Conservation (phyloP, 2,113 vertebrate species). For the Trematomus loennbergii region DNA sequence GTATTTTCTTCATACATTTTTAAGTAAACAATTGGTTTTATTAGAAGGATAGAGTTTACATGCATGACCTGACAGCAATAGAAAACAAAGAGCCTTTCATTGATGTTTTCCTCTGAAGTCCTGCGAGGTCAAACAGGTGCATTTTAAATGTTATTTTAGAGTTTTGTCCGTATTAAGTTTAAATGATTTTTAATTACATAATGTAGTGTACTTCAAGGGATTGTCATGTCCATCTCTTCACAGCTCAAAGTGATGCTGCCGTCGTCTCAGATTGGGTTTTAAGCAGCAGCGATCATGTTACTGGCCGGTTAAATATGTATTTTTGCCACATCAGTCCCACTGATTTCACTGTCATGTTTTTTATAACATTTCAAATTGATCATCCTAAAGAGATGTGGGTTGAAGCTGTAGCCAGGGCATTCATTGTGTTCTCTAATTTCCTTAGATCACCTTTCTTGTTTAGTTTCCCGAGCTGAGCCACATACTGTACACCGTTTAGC, state of each 20-base stretch:
- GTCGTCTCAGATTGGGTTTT: constrained; percentile 8
- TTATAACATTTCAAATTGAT: constrained; percentile 45
- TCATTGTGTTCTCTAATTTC: constrained; percentile 52
- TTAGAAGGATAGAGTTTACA: constrained; percentile 72
- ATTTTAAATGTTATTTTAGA: constrained; percentile 44
- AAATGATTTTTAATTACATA: constrained; percentile 19
- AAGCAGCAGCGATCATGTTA: neutral
- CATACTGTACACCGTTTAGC: constrained; percentile 66
- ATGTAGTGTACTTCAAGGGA: constrained; percentile 11
- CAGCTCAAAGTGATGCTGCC: constrained; percentile 7
- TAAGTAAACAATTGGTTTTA: constrained; percentile 67
- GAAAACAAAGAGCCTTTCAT: constrained; percentile 65
- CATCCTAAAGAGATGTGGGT: constrained; percentile 27
- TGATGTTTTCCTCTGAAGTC: constrained; percentile 21
- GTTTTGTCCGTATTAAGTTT: constrained; percentile 30
- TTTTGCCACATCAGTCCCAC: neutral
- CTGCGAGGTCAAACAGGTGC: constrained; percentile 3
- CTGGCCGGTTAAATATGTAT: neutral
- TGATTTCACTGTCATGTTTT: constrained; percentile 39
- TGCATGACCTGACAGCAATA: constrained; percentile 81
- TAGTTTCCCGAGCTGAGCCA: constrained; percentile 74
- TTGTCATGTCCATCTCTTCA: constrained; percentile 10
- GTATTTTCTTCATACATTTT: constrained; percentile 80
- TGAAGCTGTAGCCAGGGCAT: constrained; percentile 70
- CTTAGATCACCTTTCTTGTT: constrained; percentile 57